Evolutionary conservation across 2,113 vertebrate species (phyloP).

Genomic region (Muscicapa adusta): DNA sequence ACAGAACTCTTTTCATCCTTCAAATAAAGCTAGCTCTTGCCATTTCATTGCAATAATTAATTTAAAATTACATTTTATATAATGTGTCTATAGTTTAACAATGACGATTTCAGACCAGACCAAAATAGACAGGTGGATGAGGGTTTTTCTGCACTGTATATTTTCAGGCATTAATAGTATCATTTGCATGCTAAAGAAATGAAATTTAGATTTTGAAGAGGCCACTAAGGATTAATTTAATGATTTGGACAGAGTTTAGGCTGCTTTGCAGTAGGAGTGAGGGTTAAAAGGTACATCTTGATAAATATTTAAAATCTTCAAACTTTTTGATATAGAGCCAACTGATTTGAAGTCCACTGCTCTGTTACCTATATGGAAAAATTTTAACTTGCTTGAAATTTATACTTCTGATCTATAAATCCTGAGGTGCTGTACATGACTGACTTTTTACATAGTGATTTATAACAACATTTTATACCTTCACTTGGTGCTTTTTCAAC

Average conservation of each 20-base stretch:
- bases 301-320: constrained; percentile 76
- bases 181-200: constrained; percentile 70
- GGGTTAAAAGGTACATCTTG: constrained; percentile 74
- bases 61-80: constrained; percentile 5
- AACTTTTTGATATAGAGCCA: constrained; percentile 31
- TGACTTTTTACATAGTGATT: constrained; percentile 8
- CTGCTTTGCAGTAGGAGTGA: constrained; percentile 53
- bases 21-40: background rate
- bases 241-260: constrained; percentile 62
- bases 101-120: constrained; percentile 6
- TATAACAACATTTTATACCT: constrained; percentile 19
- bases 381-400: constrained; percentile 29
- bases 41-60: background rate
- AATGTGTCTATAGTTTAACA: background rate
- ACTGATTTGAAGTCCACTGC: constrained; percentile 10
- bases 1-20: background rate
- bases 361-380: background rate
- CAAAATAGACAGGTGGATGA: constrained; percentile 20
- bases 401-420: constrained; percentile 26
- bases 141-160: constrained; percentile 8
- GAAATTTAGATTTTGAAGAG: constrained; percentile 63
- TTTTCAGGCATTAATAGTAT: constrained; percentile 61
- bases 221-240: constrained; percentile 75
- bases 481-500: background rate
- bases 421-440: background rate